Base-by-base conservation (phyloP, 2,888 invertebrate species). In the Scaptomyza flava region DNA sequence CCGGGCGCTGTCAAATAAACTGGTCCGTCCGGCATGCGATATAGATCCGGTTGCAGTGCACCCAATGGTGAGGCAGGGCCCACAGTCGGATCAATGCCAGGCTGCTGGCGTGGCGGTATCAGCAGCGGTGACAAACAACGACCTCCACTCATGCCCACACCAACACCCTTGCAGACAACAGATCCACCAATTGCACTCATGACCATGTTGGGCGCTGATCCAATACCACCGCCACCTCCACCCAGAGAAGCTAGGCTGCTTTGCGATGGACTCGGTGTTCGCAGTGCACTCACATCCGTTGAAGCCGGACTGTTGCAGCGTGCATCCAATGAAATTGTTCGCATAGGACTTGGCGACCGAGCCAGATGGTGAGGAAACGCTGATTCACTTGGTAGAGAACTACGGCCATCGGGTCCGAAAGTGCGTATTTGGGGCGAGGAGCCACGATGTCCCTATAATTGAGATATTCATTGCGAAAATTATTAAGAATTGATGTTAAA, bases 1-100 rank as follows among this genome's bases (percentile, higher is more conserved):
- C 93, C 93, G n/a, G 91, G 92, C 73, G 93, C 92, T 59, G 94
- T 94, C 83, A 96, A 93, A 89, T 96, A 95, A 47, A 97, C 92
- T 0, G 96, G 96, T 2, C 96, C 96, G 89, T 96, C 96, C 63
- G 95, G 94, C 84, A 95, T 94, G 17, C 96, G 95, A 92, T 98
- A 98, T 41, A 98, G 93, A 91, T 97, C 97, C 0, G 97, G 97
- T 86, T 97, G 97, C 2, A 98, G 94, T 20, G 97, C 95, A 33
- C 98, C 98, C 72, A 96, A 92, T 0, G 95, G 94, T 20, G 94
- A 94, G 2, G 94, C 92, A 3, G 92, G 92, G 2, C 92, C 92
- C 58, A 92, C 84, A 14, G 84, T 77, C 7, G 90, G 91, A 64
- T 92, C 92, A 46, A 90, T 58, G 43, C 91, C 91, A 1, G 91